Base-by-base conservation (phyloP, 2,113 vertebrate species). In the Lepus timidus region DNA sequence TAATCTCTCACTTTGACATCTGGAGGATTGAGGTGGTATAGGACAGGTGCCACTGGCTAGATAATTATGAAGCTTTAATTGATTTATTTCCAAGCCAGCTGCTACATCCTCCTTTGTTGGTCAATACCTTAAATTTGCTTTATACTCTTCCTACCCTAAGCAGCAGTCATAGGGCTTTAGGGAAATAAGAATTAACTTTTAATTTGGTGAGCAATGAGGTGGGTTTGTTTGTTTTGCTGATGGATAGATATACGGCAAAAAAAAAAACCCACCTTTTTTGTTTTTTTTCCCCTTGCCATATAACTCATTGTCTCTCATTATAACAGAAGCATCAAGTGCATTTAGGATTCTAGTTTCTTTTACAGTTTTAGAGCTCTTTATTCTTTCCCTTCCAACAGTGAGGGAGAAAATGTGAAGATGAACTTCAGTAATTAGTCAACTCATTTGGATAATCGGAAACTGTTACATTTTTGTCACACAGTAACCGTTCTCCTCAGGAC, bases 31-130 rank as follows among this genome's bases (percentile, higher is more conserved):
- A 70, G 27, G 44, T 93, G 11, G 51, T 64, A 87, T 65, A 93
- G 58, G 85, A 81, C 73, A 96, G 90, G 65, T 86, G 52, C 23
- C 52, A 87, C 33, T 62, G 23, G 55, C 27, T 88, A 67, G 61
- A 90, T 92, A 94, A 94, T 94, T 88, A 78, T 89, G 31, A 97
- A 65, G 31, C 6, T 80, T 76, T 96, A 96, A 92, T 75, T 91
- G 31, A 93, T 92, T 95, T 82, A 78, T 95, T 75, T 94, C 70
- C 10, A 88, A 95, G 68, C 51, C 74, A 91, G 78, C 61, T 96
- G 81, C 29, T 44, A 90, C 52, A 92, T 82, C n/a, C 75, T 78
- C 52, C 19, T 83, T 79, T 58, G 7, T 67, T 78, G 81, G 39
- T 79, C 33, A 90, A 79, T 78, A 90, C 79, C 82, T 95, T 95